phyloP scores from a whole-genome alignment of 1,140 invertebrate genomes.

The Cepaea nemoralis region DNA sequence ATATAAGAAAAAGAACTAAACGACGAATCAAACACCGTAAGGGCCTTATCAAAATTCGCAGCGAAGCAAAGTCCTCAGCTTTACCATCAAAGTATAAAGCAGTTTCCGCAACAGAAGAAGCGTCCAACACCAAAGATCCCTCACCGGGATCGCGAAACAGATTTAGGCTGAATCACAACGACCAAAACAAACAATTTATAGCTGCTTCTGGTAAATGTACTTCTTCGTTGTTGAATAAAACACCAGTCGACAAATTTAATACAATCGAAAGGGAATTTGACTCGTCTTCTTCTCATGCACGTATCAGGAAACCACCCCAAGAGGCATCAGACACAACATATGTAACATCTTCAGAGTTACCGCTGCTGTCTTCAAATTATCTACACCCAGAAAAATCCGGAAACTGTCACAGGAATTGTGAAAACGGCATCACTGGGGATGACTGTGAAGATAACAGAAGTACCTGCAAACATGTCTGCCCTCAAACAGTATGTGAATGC shows the following conservation, averaged over 20 bases:
- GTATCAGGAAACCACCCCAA: background rate
- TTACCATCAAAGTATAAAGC: background rate
- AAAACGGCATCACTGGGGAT: background rate
- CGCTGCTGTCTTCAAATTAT: background rate
- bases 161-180: background rate
- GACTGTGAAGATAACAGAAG: background rate
- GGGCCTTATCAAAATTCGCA: background rate
- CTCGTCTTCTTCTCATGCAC: background rate
- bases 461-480: too few species aligned
- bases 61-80: background rate
- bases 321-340: background rate
- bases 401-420: background rate
- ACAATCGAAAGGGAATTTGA: background rate
- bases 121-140: background rate
- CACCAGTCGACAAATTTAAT: background rate
- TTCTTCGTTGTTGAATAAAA: background rate
- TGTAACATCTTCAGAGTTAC: background rate
- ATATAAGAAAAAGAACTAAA: background rate
- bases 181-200: background rate
- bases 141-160: background rate
- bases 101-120: background rate
- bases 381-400: background rate
- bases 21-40: background rate
- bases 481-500: too few species aligned
- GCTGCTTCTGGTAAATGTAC: background rate